Conservation (phyloP, 2,888 invertebrate species). For the Tyria jacobaeae region DNA sequence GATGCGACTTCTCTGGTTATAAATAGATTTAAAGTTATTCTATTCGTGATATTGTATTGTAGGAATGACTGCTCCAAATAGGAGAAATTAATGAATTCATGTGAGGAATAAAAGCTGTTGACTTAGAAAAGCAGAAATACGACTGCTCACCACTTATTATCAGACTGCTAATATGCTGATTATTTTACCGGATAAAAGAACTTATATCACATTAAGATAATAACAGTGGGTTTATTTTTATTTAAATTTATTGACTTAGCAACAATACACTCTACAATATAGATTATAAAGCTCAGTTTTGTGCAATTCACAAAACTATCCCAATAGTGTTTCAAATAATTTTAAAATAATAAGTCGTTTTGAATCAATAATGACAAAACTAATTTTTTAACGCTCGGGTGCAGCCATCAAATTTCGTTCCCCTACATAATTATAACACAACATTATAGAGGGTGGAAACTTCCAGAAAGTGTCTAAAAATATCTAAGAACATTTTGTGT, state of each 20-base stretch:
- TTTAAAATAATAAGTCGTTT: no score
- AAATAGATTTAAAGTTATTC: background rate
- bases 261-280: no score
- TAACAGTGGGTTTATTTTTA: no score
- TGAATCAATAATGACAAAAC: constrained; percentile 4
- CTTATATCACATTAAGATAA: no score
- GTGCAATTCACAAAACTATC: no score
- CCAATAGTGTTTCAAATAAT: no score
- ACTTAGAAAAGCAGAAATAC: background rate
- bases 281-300: no score
- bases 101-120: no score
- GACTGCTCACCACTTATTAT: background rate
- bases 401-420: constrained; percentile 19
- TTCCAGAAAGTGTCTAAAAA: constrained; percentile 21
- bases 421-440: constrained; percentile 21
- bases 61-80: no score
- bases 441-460: constrained; percentile 22
- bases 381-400: constrained; percentile 12
- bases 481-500: constrained; percentile 9
- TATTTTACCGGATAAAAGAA: background rate
- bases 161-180: background rate
- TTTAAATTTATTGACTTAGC: no score
- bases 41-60: background rate
- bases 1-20: constrained; percentile 26
- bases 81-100: no score